A percentile compares a stretch with the other conserved stretches of the same genome.
Conservation (phyloP, 2,888 invertebrate genomes). For the Acleris sparsana region DNA sequence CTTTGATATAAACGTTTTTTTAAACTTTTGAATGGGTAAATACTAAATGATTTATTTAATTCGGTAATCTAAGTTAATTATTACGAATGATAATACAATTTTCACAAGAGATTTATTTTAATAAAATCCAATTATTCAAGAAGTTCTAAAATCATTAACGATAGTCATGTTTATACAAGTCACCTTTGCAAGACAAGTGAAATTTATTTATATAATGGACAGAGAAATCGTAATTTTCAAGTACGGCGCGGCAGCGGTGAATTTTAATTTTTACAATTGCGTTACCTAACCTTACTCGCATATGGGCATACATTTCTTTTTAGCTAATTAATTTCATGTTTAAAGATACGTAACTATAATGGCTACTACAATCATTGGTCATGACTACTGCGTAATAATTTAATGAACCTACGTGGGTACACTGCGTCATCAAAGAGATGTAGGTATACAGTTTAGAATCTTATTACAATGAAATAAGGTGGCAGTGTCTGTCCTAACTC, state of each 20-base stretch:
- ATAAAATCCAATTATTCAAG: constrained; percentile 11
- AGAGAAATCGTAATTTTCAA: constrained; percentile 26
- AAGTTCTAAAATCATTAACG: constrained; percentile 27
- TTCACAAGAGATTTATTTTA: constrained; percentile 8
- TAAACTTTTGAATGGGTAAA: no score
- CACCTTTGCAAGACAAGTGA: constrained; percentile 29
- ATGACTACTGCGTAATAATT: background rate
- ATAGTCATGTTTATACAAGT: constrained; percentile 8
- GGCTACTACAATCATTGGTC: constrained; percentile 2
- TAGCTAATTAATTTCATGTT: constrained; percentile 30
- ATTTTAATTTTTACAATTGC: constrained; percentile 31
- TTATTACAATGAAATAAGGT: no score
- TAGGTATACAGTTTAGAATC: no score
- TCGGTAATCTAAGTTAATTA: no score
- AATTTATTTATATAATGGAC: constrained; percentile 32
- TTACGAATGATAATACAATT: background rate
- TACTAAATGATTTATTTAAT: no score
- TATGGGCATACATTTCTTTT: constrained; percentile 28
- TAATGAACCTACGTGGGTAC: background rate
- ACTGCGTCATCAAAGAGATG: no score
- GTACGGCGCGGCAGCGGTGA: constrained; percentile 16
- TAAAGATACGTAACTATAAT: constrained; percentile 13
- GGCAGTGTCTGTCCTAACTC: no score
- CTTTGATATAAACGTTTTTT: no score
- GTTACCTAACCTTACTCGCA: constrained; percentile 22